These are phyloP conservation scores for Sanderia malayensis DNA, from an alignment of 30 jellyfish, hydroid and myxozoan genomes.

Conservation along the genomic window DNA sequence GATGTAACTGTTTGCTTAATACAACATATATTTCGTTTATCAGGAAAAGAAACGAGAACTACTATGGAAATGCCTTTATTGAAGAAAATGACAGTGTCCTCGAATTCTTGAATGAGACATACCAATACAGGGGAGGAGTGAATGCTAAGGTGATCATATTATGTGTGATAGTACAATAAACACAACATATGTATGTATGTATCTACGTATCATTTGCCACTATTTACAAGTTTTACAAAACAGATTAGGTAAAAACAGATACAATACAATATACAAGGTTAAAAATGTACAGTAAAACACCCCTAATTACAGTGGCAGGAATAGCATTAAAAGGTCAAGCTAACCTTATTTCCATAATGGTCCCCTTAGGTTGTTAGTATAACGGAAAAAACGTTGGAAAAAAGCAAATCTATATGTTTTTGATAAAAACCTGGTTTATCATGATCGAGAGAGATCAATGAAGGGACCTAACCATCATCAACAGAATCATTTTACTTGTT, in stretches of 20 bases:
- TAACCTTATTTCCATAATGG: slow-evolving; percentile 41
- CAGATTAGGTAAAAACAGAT: not conserved
- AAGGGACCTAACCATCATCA: slow-evolving; percentile 1
- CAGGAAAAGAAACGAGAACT: not conserved
- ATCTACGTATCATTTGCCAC: too few species aligned
- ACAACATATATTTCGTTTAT: not conserved
- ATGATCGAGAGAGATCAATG: not conserved
- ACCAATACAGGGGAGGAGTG: slow-evolving; percentile 3
- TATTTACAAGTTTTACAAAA: not conserved
- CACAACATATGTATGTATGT: not conserved
- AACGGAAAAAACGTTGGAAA: not conserved
- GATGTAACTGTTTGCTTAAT: not conserved
- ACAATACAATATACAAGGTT: not conserved
- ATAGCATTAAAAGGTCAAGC: slow-evolving; percentile 31
- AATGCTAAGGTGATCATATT: not conserved
- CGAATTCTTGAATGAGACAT: not conserved
- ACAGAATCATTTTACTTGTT: not conserved
- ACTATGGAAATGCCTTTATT: not conserved
- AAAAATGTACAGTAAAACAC: slow-evolving; percentile 6
- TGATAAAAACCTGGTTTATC: not conserved
- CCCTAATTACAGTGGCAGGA: slow-evolving; percentile 29
- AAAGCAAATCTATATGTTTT: not conserved
- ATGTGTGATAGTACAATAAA: not conserved
- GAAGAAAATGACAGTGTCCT: slow-evolving; percentile 1
- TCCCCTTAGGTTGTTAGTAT: slow-evolving; percentile 20